phyloP scores from a whole-genome alignment of 2,797 vertebrate species.

The Odontamblyopus lacepedii region DNA sequence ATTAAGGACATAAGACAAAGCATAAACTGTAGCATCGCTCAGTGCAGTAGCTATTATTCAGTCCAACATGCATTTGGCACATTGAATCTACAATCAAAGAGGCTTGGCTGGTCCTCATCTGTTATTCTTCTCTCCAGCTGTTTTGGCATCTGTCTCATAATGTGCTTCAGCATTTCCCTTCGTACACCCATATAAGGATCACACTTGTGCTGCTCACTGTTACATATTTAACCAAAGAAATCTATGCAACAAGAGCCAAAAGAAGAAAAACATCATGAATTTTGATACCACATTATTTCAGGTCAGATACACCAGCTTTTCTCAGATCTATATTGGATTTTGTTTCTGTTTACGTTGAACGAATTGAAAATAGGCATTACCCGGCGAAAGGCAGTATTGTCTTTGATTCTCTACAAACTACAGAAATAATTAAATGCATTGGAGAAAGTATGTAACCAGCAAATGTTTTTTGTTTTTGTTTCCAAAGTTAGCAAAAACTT shows the following conservation, averaged over 20 bases:
- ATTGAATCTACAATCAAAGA: conserved; percentile 19
- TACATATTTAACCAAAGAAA: conserved; percentile 6
- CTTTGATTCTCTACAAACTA: conserved; percentile 9
- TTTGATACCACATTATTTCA: conserved; percentile 10
- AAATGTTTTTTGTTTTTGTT: not conserved
- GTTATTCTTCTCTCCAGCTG: conserved; percentile 52
- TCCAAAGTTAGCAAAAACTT: not conserved
- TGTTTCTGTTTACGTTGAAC: conserved; percentile 2
- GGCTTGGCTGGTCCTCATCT: conserved; percentile 39
- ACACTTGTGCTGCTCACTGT: conserved; percentile 1
- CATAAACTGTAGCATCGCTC: too few relatives aligned
- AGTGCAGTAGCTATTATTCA: not conserved
- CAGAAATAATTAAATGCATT: conserved; percentile 5
- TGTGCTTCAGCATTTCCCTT: conserved; percentile 20
- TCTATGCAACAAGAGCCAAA: not conserved
- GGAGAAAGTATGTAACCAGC: not conserved
- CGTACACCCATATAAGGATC: conserved; percentile 24
- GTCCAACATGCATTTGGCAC: conserved; percentile 1
- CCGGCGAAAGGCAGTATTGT: not conserved
- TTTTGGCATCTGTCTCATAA: conserved; percentile 56
- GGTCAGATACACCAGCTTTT: not conserved
- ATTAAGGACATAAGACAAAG: too few relatives aligned
- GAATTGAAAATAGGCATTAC: conserved; percentile 2
- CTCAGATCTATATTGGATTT: not conserved
- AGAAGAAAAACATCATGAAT: not conserved